Conservation (phyloP, 92 coral and sea anemone species). For the Montipora capitata region DNA sequence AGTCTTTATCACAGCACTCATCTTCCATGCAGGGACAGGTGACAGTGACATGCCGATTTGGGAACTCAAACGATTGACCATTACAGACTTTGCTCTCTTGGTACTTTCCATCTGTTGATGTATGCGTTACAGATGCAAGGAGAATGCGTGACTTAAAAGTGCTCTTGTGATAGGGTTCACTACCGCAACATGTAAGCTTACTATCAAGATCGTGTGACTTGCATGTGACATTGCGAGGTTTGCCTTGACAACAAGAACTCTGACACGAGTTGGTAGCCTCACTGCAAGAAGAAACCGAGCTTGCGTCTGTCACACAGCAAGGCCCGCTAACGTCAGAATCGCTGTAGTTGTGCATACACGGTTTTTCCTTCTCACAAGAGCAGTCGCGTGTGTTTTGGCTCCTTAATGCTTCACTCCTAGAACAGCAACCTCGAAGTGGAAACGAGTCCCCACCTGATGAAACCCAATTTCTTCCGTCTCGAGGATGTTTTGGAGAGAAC, state of each 20-base stretch:
- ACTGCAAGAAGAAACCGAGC: constrained; percentile 20
- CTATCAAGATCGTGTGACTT: constrained; percentile 3
- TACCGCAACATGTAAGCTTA: constrained; percentile 1
- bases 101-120: constrained; percentile 2
- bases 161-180: not conserved
- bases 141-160: not conserved
- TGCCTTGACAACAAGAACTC: not conserved
- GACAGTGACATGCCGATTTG: not conserved
- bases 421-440: constrained; percentile 19
- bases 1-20: constrained; percentile 7
- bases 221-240: not conserved
- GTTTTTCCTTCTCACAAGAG: not conserved
- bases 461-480: not conserved
- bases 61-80: not conserved
- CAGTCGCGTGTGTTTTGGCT: not conserved
- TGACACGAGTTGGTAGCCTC: constrained; percentile 3
- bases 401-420: not conserved
- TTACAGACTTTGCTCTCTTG: not conserved
- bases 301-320: constrained; percentile 10
- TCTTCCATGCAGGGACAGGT: not conserved
- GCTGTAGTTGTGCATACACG: not conserved
- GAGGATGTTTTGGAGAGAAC: not conserved
- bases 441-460: constrained; percentile 1
- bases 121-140: not conserved
- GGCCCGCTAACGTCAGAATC: constrained; percentile 23